Percentiles rank a stretch among this genome's conserved stretches.
Evolutionary conservation across 2,797 vertebrate genomes (phyloP).

Genomic region (Benthosema pterotum): DNA sequence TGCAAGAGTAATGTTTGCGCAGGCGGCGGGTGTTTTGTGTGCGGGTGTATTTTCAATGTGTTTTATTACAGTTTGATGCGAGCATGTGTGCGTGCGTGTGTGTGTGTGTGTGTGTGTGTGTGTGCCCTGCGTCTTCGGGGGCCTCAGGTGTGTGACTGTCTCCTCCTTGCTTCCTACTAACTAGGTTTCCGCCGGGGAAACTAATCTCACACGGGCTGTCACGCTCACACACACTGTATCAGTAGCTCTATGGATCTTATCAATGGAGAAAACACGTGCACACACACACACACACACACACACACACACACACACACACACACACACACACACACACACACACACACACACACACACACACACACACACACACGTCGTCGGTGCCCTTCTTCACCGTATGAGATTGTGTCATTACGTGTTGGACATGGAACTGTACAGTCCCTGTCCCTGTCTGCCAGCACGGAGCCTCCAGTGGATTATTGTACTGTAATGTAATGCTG

Average conservation of each 20-base stretch:
- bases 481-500: too few relatives aligned
- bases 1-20: not conserved
- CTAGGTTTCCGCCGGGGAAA: conserved; percentile 73
- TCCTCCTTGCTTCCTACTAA: conserved; percentile 70
- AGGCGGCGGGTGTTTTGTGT: conserved; percentile 12
- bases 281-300: conserved; percentile 8
- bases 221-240: conserved; percentile 58
- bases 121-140: conserved; percentile 54
- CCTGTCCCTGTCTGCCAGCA: too few relatives aligned
- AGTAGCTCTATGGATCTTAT: conserved; percentile 73
- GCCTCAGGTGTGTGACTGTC: conserved; percentile 75
- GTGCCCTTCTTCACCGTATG: too few relatives aligned
- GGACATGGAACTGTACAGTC: too few relatives aligned
- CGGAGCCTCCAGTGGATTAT: too few relatives aligned
- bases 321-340: conserved; percentile 8
- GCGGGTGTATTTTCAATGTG: conserved; percentile 15
- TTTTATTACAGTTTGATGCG: not conserved
- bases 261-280: conserved; percentile 47
- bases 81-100: not conserved
- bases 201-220: conserved; percentile 73
- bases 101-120: conserved; percentile 33
- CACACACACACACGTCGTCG: not conserved
- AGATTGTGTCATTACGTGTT: too few relatives aligned
- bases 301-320: conserved; percentile 8
- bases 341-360: not conserved